Percentiles rank a stretch among this genome's conserved stretches.
These are phyloP conservation scores for Clavelina lepadiformis DNA, from an alignment of 23 tunicate species.

Conservation along the genomic window DNA sequence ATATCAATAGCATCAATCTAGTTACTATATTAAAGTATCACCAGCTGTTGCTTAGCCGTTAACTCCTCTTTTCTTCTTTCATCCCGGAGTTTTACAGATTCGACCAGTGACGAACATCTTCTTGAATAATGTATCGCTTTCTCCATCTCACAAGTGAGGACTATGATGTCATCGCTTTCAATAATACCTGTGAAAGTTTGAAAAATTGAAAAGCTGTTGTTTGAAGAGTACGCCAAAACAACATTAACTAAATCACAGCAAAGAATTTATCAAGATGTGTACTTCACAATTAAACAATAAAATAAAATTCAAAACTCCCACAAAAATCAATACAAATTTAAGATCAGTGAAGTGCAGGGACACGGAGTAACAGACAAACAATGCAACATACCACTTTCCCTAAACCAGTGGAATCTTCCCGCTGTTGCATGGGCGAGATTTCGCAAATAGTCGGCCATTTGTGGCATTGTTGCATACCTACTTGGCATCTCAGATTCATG, in stretches of 20 bases:
- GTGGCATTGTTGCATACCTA: slow-evolving; percentile 57
- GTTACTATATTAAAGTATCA: not conserved
- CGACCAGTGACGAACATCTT: slow-evolving; percentile 58
- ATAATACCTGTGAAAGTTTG: slow-evolving; percentile 42
- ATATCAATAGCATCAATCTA: too few relatives aligned
- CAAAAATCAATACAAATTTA: too few relatives aligned
- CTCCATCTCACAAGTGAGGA: slow-evolving; percentile 64
- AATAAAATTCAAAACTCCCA: too few relatives aligned
- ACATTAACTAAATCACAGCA: not conserved
- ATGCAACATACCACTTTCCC: slow-evolving; percentile 65
- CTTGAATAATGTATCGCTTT: slow-evolving; percentile 69
- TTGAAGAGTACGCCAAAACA: too few relatives aligned
- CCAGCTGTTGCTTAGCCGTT: slow-evolving; percentile 28
- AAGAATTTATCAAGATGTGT: not conserved
- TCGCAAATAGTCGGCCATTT: slow-evolving; percentile 56
- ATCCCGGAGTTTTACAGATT: slow-evolving; percentile 46
- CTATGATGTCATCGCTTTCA: slow-evolving; percentile 78
- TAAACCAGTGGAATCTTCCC: slow-evolving; percentile 90
- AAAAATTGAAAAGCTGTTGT: not conserved
- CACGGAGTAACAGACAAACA: too few relatives aligned
- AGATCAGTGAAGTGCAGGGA: too few relatives aligned
- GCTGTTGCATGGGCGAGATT: slow-evolving; percentile 53
- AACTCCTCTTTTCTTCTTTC: slow-evolving; percentile 23
- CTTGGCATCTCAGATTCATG: slow-evolving; percentile 55
- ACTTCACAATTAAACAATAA: too few relatives aligned